These are phyloP conservation scores for Thalpophila matura DNA, from an alignment of 2,888 invertebrate species.

Conservation along the genomic window DNA sequence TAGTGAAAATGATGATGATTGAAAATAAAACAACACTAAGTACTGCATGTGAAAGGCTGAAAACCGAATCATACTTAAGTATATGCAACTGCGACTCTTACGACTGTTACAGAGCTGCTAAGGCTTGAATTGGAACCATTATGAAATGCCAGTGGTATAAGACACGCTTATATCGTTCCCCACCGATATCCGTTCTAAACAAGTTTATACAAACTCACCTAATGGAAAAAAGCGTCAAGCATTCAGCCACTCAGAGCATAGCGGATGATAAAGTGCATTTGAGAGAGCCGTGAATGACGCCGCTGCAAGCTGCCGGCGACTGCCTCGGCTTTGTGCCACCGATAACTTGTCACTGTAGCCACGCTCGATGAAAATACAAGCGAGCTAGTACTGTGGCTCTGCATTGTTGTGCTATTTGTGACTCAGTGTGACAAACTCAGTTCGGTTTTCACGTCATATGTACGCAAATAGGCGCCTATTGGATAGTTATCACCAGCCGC, in stretches of 20 bases:
- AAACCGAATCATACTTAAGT: too few species aligned
- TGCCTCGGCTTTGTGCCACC: constrained; percentile 59
- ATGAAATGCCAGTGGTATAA: background rate
- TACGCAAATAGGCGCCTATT: background rate
- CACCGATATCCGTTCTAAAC: constrained; percentile 11
- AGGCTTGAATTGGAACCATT: background rate
- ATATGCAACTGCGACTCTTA: background rate
- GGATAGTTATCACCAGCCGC: background rate
- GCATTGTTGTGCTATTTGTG: constrained; percentile 25
- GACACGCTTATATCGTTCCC: background rate
- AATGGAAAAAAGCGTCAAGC: constrained; percentile 38
- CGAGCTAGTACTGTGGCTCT: background rate
- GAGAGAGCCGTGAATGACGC: constrained; percentile 63
- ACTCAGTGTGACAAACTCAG: background rate
- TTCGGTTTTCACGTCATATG: background rate
- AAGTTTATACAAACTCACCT: constrained; percentile 24
- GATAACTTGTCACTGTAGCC: constrained; percentile 67
- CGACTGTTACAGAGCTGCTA: background rate
- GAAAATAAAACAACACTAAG: background rate
- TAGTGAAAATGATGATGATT: background rate
- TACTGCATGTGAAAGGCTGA: background rate
- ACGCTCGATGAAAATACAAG: constrained; percentile 48
- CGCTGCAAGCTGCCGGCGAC: constrained; percentile 28
- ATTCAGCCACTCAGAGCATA: constrained; percentile 35
- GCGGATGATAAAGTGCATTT: constrained; percentile 63